Base-by-base conservation (phyloP, 2,113 vertebrate species). In the Cnemophilus loriae region DNA sequence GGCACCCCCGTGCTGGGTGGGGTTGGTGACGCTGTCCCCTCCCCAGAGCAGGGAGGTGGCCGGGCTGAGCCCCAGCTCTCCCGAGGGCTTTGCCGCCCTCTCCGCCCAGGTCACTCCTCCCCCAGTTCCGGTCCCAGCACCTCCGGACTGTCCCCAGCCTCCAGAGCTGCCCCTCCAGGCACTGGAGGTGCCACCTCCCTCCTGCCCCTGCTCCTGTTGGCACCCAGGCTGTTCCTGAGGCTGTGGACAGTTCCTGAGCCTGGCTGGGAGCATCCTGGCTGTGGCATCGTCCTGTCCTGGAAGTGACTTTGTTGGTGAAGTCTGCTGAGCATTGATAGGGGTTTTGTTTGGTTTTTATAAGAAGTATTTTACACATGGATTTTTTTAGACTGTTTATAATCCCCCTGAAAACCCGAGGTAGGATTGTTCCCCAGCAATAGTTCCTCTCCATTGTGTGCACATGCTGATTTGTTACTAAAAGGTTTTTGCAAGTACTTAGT, bases 401-500 rank as follows among this genome's bases (percentile, higher is more conserved):
- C 56, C 84, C 89, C 93, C 91, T 74, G 82, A 82, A 69, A 95
- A 42, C 89, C 89, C 52, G 13, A 80, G 67, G 42, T 96, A 96
- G 93, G 52, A 84, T 86, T 75, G 67, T 81, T 84, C 78, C 92
- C 94, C 95, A 67, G 93, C 95, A 88, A 83, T 94, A 96, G 96
- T 93, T 96, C 89, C 71, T 84, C 63, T 95, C 92, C 90, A 85
- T 73, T 95, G 96, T 97, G 95, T 96, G 95, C 92, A 95, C 95
- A 94, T 90, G 92, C 95, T 86, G 93, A 93, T 93, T 95, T 96
- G 95, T 97, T 96, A 85, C 95, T 95, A 91, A 91, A 89, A 93
- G 90, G 79, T 96, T 96, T 96, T 97, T 96, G 93, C 95, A 88
- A 95, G 91, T 95, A 95, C 95, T 96, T 95, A 94, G 94, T 60